Percentiles rank a stretch among this genome's conserved stretches.
These are phyloP conservation scores for Silurus aristotelis DNA, from an alignment of 2,797 vertebrate genomes.

Conservation along the genomic window DNA sequence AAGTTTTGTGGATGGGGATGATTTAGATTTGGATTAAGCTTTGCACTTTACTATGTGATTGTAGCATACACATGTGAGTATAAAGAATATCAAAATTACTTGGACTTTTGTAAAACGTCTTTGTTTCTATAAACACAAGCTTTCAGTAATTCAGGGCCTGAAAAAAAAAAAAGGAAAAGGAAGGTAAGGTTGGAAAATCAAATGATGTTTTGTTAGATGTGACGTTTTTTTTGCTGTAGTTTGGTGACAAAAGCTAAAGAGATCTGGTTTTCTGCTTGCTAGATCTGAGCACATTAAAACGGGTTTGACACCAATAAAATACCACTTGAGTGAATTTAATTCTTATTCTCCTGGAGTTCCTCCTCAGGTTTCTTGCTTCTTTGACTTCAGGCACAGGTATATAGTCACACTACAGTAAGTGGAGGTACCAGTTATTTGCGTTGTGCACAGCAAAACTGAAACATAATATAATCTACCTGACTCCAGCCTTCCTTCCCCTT, in stretches of 20 bases:
- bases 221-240: slow-evolving; percentile 38
- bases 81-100: not conserved
- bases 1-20: not conserved
- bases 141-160: not conserved
- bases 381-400: not conserved
- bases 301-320: not conserved
- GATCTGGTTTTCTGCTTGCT: slow-evolving; percentile 55
- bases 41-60: not conserved
- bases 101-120: not conserved
- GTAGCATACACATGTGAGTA: not conserved
- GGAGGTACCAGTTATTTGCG: slow-evolving; percentile 23
- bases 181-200: not conserved
- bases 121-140: not conserved
- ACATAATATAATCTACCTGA: slow-evolving; percentile 30
- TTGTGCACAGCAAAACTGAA: slow-evolving; percentile 30
- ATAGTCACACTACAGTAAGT: slow-evolving; percentile 12
- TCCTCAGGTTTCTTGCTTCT: not conserved
- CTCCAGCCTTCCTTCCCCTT: slow-evolving; percentile 22
- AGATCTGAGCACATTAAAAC: slow-evolving; percentile 13
- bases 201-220: not conserved
- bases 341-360: not conserved
- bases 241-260: slow-evolving; percentile 65
- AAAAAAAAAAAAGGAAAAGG: not conserved
- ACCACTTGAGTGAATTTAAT: not conserved
- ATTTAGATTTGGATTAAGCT: not conserved